A percentile compares a stretch with the other conserved stretches of the same genome.
These are phyloP conservation scores for Semaprochilodus insignis DNA, from an alignment of 2,797 vertebrate genomes.

Conservation along the genomic window DNA sequence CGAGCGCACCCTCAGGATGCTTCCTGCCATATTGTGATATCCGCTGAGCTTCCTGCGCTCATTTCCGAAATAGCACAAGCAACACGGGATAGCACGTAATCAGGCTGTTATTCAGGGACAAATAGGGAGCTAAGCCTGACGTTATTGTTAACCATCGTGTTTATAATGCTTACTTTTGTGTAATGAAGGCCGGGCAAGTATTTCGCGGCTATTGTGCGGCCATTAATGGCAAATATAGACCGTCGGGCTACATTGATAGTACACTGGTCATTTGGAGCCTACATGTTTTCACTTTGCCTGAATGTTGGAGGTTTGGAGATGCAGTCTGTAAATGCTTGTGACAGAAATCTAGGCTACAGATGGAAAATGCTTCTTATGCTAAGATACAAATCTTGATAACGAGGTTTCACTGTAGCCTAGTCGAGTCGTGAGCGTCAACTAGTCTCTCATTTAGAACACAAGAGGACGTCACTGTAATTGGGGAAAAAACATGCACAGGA, in stretches of 20 bases:
- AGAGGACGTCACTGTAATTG: neutral
- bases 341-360: neutral
- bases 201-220: neutral
- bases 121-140: neutral
- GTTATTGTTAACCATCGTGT: slow-evolving; percentile 11
- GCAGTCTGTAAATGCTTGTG: neutral
- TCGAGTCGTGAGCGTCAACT: too few species aligned
- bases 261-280: neutral
- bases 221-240: neutral
- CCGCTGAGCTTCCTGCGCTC: slow-evolving; percentile 52
- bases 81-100: slow-evolving; percentile 9
- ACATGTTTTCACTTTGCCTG: neutral
- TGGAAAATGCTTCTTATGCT: neutral
- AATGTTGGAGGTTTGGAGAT: neutral
- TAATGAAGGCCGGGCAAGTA: neutral
- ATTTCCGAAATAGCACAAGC: slow-evolving; percentile 49
- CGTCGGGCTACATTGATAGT: neutral
- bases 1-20: slow-evolving; percentile 19
- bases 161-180: slow-evolving; percentile 3
- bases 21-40: slow-evolving; percentile 73
- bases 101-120: neutral
- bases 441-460: neutral
- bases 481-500: neutral
- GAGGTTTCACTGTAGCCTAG: neutral
- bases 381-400: neutral